Evolutionary conservation across 2,888 invertebrate genomes (phyloP).

Genomic region (Dorcus parallelipipedus): DNA sequence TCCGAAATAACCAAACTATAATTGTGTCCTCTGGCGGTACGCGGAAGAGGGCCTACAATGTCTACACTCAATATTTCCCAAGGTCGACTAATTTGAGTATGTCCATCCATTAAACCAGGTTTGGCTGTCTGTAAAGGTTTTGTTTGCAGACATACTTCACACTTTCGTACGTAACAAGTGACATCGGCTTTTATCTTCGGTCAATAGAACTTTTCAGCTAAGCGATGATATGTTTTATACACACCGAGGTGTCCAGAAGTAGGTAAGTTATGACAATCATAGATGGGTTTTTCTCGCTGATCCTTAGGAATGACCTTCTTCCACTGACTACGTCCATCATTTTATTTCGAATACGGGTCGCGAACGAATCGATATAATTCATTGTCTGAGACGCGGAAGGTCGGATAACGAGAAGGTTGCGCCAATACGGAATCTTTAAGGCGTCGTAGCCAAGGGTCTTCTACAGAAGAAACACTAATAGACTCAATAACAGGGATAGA

Average conservation of each 20-base stretch:
- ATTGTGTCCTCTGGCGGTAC: not conserved
- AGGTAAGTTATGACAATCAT: conserved; percentile 17
- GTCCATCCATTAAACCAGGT: conserved; percentile 22
- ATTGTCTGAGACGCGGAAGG: conserved; percentile 19
- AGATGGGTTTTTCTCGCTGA: conserved; percentile 5
- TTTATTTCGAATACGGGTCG: not conserved
- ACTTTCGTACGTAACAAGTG: not conserved
- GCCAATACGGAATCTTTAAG: conserved; percentile 1
- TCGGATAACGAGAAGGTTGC: conserved; percentile 9
- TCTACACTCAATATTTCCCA: conserved; percentile 21
- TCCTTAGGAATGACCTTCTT: conserved; percentile 6
- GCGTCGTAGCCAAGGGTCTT: too few relatives aligned
- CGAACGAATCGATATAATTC: conserved; percentile 20
- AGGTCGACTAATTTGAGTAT: conserved; percentile 1
- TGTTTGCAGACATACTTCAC: not conserved
- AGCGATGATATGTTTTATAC: conserved; percentile 22
- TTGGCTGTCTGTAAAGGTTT: conserved; percentile 23
- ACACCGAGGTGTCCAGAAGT: conserved; percentile 25
- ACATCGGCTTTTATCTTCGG: conserved; percentile 22
- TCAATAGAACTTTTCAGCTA: not conserved
- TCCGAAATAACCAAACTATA: too few relatives aligned
- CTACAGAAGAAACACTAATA: too few relatives aligned
- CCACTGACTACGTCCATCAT: too few relatives aligned
- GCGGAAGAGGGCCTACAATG: conserved; percentile 20
- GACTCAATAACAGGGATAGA: too few relatives aligned